A percentile compares a stretch with the other conserved stretches of the same genome.
Conservation (phyloP, 2,888 invertebrate genomes). For the Steromphala cineraria region DNA sequence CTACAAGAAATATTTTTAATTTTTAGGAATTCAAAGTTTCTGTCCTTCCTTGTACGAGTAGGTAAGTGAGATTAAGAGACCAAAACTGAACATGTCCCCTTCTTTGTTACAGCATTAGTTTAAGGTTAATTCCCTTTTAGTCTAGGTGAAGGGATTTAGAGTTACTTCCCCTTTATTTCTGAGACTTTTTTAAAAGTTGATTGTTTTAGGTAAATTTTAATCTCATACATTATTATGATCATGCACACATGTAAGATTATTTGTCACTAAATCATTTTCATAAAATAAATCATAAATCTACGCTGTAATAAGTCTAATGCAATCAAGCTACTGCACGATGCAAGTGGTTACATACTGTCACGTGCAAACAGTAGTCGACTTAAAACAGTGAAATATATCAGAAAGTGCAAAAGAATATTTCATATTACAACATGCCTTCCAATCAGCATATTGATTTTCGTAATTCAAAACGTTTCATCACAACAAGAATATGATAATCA, state of each 20-base stretch:
- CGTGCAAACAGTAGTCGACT: background rate
- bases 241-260: background rate
- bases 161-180: background rate
- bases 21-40: no score
- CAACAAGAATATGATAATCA: background rate
- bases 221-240: no score
- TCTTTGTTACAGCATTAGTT: no score
- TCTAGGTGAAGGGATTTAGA: background rate
- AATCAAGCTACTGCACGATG: background rate
- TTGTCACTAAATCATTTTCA: background rate
- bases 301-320: background rate
- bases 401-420: background rate
- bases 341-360: background rate
- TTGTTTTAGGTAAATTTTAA: no score
- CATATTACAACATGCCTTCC: no score
- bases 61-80: no score
- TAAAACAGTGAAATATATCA: background rate
- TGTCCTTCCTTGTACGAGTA: no score
- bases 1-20: conserved; percentile 79
- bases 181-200: no score
- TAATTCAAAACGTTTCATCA: background rate
- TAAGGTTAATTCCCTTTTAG: no score
- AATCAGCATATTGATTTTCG: no score
- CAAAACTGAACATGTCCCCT: no score
- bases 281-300: background rate